phyloP scores from a whole-genome alignment of 2,797 vertebrate genomes.

The Tympanoctomys barrerae region DNA sequence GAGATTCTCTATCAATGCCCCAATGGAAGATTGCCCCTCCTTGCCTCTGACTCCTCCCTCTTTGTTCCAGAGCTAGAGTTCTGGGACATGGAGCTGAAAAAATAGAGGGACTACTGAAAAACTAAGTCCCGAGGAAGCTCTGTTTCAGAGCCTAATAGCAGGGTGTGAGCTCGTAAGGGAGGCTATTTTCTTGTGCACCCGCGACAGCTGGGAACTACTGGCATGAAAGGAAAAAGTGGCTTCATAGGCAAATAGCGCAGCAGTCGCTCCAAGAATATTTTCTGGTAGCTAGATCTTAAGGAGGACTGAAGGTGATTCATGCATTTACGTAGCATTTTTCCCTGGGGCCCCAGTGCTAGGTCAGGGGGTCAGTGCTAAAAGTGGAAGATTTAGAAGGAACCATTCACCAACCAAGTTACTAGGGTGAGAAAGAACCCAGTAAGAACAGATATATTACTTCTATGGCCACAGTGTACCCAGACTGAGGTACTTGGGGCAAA shows the following conservation, averaged over 20 bases:
- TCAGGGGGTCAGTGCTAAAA: neutral
- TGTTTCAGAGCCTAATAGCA: slow-evolving; percentile 61
- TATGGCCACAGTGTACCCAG: neutral
- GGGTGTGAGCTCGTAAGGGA: slow-evolving; percentile 56
- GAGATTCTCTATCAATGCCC: slow-evolving; percentile 54
- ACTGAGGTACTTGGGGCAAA: neutral
- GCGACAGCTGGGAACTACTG: slow-evolving; percentile 47
- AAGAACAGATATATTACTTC: neutral
- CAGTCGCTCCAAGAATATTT: slow-evolving; percentile 35
- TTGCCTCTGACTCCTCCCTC: neutral
- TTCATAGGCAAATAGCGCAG: slow-evolving; percentile 40
- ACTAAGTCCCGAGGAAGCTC: slow-evolving; percentile 65
- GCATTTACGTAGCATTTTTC: neutral
- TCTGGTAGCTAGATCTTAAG: neutral
- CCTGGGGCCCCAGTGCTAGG: neutral
- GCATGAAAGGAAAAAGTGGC: slow-evolving; percentile 63
- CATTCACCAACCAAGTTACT: neutral
- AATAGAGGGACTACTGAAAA: slow-evolving; percentile 68
- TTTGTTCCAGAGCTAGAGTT: slow-evolving; percentile 64
- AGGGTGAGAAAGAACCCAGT: neutral
- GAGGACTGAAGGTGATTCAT: neutral
- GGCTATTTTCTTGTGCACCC: slow-evolving; percentile 52
- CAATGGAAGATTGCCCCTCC: slow-evolving; percentile 11
- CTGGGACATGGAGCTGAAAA: slow-evolving; percentile 60
- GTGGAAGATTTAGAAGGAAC: neutral